Evolutionary conservation across 2,797 vertebrate species (phyloP), one percentile per base, ranked within the genome.

Genomic region (Eremophila alpestris): DNA sequence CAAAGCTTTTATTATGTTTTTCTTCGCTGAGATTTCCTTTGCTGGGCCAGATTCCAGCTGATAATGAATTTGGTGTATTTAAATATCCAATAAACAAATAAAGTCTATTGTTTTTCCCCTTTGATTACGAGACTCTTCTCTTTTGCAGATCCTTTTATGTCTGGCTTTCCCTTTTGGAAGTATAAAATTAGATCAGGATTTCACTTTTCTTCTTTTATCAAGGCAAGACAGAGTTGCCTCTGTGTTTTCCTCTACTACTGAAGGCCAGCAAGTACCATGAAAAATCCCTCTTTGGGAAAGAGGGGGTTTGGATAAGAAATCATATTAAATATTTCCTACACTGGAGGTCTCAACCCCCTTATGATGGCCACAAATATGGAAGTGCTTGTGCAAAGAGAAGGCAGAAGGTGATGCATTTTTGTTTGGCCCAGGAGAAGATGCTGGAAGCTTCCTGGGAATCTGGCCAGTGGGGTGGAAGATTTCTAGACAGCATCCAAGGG

Each of bases 121-220:
- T 91, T 85, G 63, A 76, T 69, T 84, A 58, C 9, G 43, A 82
- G 51, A 62, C 24, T 83, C 27, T 77, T 83, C 74, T 89, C 36
- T 87, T 85, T 70, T 38, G 36, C 60, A 90, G 34, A 70, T 77
- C 29, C 40, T 60, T 83, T 85, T 52, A 63, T 59, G n/a, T 32
- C 22, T 60, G 17, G 43, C 22, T 73, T 79, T 84, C 20, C 11
- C 48, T 65, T 79, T 70, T 64, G 34, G 51, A 91, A 87, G 55
- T 36, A 69, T 26, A 89, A 93, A 87, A 89, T 79, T 49, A 92
- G 58, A 90, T 63, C 64, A 74, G 52, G 52, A 63, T 96, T 88
- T 78, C 24, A 80, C 67, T 86, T 86, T 80, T 74, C 69, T 81
- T 90, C 76, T 81, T 89, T 70, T 65, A 67, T 83, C 36, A 63